These are phyloP conservation scores for Chloropsis cyanopogon DNA, from an alignment of 2,113 vertebrate genomes.

Conservation along the genomic window DNA sequence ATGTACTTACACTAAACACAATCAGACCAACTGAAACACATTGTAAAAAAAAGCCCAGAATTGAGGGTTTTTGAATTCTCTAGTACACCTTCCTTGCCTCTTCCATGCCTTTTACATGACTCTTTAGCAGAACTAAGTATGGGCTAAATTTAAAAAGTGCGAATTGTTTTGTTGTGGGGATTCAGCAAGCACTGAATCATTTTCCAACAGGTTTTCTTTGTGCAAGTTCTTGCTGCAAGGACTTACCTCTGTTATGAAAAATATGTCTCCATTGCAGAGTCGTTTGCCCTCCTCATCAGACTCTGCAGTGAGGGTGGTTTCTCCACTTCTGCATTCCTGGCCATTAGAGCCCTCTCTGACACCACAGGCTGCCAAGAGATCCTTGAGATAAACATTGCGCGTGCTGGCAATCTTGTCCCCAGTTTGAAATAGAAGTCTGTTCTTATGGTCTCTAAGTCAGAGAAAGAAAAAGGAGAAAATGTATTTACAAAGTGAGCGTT, in stretches of 20 bases:
- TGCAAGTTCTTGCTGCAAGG: neutral
- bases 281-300: slow-evolving; percentile 52
- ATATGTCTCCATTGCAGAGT: slow-evolving; percentile 85
- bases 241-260: slow-evolving; percentile 79
- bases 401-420: slow-evolving; percentile 83
- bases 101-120: neutral
- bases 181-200: neutral
- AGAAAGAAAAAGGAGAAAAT: neutral
- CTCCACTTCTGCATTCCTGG: neutral
- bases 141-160: neutral
- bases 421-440: slow-evolving; percentile 57
- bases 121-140: neutral
- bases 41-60: neutral
- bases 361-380: neutral
- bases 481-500: neutral
- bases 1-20: neutral
- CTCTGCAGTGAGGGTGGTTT: neutral
- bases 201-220: neutral
- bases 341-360: fast-evolving
- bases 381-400: slow-evolving; percentile 72
- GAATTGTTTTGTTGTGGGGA: neutral
- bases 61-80: neutral
- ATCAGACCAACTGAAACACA: neutral
- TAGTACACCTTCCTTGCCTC: neutral
- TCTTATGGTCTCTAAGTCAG: slow-evolving; percentile 65